Conservation (phyloP, 2,113 vertebrate genomes). For the Oncorhynchus nerka region DNA sequence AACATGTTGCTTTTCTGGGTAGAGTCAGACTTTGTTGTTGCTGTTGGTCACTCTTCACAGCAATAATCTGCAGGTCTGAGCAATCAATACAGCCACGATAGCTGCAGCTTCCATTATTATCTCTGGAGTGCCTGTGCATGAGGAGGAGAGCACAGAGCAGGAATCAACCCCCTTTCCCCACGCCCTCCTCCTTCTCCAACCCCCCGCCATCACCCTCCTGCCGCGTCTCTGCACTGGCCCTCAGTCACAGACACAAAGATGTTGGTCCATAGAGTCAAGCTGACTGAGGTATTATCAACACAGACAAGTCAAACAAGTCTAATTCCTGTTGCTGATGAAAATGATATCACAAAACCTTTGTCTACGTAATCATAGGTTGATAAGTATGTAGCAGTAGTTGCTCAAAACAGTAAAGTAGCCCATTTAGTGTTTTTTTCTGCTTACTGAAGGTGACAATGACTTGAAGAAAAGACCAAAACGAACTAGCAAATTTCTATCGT, state of each 20-base stretch:
- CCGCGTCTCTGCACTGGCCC: neutral
- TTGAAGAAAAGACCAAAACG: too few relatives aligned
- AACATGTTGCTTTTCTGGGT: conserved; percentile 70
- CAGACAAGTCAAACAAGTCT: neutral
- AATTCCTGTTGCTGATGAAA: neutral
- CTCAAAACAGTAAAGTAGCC: neutral
- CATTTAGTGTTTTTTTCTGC: neutral
- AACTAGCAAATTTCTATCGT: too few relatives aligned
- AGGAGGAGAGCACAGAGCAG: conserved; percentile 58
- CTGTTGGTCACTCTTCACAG: conserved; percentile 77
- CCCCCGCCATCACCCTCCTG: conserved; percentile 65
- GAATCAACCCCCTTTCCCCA: conserved; percentile 31
- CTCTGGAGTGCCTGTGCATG: conserved; percentile 71
- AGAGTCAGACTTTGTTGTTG: conserved; percentile 63
- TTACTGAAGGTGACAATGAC: conserved; percentile 2
- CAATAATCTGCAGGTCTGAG: conserved; percentile 77
- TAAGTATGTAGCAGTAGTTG: neutral
- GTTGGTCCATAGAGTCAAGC: neutral
- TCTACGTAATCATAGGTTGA: conserved; percentile 18
- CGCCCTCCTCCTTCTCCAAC: conserved; percentile 80
- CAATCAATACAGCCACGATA: conserved; percentile 74
- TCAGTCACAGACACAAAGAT: neutral
- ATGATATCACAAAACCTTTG: neutral
- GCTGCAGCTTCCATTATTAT: conserved; percentile 69
- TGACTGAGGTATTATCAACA: conserved; percentile 13